Base-by-base conservation (phyloP, 2,888 invertebrate species). In the Nephrotoma appendiculata region DNA sequence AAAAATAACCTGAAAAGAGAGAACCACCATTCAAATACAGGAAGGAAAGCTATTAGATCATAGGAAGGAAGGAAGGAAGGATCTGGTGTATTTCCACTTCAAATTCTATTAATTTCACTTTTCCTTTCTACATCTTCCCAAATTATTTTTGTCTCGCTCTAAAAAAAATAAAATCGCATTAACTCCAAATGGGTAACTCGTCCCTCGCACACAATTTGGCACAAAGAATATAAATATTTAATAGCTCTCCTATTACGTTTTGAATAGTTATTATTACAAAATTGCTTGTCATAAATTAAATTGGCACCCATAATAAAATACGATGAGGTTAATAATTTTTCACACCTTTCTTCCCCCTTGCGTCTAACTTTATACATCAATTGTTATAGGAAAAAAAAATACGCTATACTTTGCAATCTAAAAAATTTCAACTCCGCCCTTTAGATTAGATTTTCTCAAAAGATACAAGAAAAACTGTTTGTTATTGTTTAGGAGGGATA, bases 41-140 rank as follows among this genome's bases (percentile, higher is more conserved):
- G 88, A 89, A 89, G 88, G 88, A 89, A 86, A 88, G 88, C 88
- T 88, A 89, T 88, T 88, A 88, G 88, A 88, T 86, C 85, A 87
- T 87, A 71, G 71, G 71, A 71, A 71, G 71, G 71, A 71, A 71
- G 86, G 86, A 86, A 88, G 88, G 87, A 88, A 88, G 87, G 87
- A 87, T 85, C 42, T 86, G 45, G n/a, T 12, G 83, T 48, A 41
- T 45, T 48, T 48, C 31, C 71, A 71, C 71, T 71, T 71, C 31
- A 71, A 31, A 71, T 31, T 71, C 31, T 71, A 71, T 71, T 71
- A 71, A 71, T 71, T 71, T 71, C 71, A 71, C 31, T 71, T 71
- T 71, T 71, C 71, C 31, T 71, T 31, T 71, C 71, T 9, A 31
- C 71, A 71, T 71, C 71, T 31, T 71, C 31, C 31, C 9, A 31